Conservation (phyloP, 2,797 vertebrate species). For the Gorsachius magnificus region DNA sequence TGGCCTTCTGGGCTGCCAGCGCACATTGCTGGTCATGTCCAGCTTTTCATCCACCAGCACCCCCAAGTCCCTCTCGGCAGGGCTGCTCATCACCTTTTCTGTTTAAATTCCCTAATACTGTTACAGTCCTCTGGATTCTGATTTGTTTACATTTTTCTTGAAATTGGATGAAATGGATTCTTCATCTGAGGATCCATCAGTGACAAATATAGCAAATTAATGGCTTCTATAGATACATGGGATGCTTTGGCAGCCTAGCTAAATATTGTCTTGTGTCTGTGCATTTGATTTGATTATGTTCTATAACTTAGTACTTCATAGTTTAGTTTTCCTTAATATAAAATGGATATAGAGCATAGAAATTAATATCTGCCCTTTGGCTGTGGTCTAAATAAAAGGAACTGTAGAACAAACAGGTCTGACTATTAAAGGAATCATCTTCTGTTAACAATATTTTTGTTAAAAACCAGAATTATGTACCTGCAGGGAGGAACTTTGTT, state of each 20-base stretch:
- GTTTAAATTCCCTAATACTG: not conserved
- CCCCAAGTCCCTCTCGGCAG: too few species aligned
- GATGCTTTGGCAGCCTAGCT: not conserved
- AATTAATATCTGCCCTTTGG: not conserved
- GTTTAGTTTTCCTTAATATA: not conserved
- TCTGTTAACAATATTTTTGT: not conserved
- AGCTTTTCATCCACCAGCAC: too few species aligned
- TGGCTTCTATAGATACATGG: not conserved
- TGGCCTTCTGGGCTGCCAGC: too few species aligned
- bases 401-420: not conserved
- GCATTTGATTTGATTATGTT: not conserved
- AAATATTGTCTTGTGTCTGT: not conserved
- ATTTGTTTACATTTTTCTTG: not conserved
- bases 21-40: too few species aligned
- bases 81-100: not conserved
- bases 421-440: not conserved
- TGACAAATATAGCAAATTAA: not conserved
- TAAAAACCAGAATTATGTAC: not conserved
- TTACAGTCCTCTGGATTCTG: not conserved
- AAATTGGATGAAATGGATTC: not conserved
- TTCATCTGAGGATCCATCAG: not conserved
- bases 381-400: not conserved
- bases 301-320: not conserved
- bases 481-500: not conserved
- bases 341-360: not conserved